phyloP scores from a whole-genome alignment of 2,113 vertebrate genomes.

The Pedetes capensis region DNA sequence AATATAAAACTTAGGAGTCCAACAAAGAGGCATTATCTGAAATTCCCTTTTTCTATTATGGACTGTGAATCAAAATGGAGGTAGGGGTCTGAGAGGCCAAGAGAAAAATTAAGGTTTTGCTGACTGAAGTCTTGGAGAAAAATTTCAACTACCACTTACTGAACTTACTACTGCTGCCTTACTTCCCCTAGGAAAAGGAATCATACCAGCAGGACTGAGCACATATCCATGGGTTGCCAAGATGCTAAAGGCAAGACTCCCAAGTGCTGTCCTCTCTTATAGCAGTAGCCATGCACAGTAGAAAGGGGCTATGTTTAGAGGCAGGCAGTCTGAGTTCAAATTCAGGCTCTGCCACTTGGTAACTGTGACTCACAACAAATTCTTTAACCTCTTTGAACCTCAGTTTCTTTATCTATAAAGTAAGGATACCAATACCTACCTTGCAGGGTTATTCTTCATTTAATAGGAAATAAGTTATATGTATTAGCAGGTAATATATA shows the following conservation, averaged over 20 bases:
- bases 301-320: background rate
- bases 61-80: background rate
- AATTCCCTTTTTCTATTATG: background rate
- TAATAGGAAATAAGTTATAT: background rate
- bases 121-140: background rate
- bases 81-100: background rate
- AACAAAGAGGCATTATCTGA: background rate
- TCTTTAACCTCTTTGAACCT: background rate
- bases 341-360: background rate
- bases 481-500: background rate
- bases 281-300: background rate
- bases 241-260: background rate
- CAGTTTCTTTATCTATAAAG: background rate
- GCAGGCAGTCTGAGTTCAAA: background rate
- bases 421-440: background rate
- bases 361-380: background rate
- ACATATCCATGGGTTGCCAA: background rate
- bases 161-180: background rate
- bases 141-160: background rate
- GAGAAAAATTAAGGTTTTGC: background rate
- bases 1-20: background rate
- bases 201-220: background rate
- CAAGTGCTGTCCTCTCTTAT: background rate
- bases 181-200: background rate
- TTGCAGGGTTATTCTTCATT: background rate